Evolutionary conservation across 2,888 invertebrate genomes (phyloP), one percentile per base, ranked within the genome.

Genomic region (Hypercompe scribonia): DNA sequence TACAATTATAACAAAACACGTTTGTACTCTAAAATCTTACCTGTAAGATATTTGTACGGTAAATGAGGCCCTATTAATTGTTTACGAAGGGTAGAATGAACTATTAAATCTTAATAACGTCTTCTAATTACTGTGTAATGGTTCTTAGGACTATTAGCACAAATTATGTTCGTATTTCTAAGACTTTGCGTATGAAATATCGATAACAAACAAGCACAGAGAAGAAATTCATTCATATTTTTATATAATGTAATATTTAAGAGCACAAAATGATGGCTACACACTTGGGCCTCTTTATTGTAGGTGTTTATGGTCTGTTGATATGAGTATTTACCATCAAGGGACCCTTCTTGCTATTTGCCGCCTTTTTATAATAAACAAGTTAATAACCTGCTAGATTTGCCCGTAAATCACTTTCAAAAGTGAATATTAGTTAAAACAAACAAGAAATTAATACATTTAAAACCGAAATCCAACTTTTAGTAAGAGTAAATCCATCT

Each of bases 71-170:
- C 72, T 58, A 64, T 54, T 70, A 68, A 79, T 79, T 80, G 83
- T 80, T 81, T 73, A 81, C 75, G 77, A 72, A 68, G 75, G 46
- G 75, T 83, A 78, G 76, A 81, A 81, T 75, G 73, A 81, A 77
- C 76, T 76, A 83, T 83, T 83, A 81, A 78, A 83, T 83, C 84
- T 78, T 83, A 83, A 83, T 83, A 80, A 81, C 75, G 70, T 72
- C 73, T 71, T 76, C 77, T 83, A 80, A 83, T 83, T 83, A 78
- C 76, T 74, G 68, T 73, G 71, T 63, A 74, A 70, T 63, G 73
- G 70, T 70, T 70, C 67, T 36, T 64, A 34, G 31, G 31, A 31
- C 36, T 67, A 70, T 67, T 67, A 70, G 31, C 67, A 50, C 34
- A 67, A 50, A 67, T 70, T 67, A 70, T 67, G 63, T 66, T 67